Percentiles rank a stretch among this genome's conserved stretches.
These are phyloP conservation scores for Aurelia sp. DNA, from an alignment of 30 jellyfish, hydroid and myxozoan genomes.

Conservation along the genomic window DNA sequence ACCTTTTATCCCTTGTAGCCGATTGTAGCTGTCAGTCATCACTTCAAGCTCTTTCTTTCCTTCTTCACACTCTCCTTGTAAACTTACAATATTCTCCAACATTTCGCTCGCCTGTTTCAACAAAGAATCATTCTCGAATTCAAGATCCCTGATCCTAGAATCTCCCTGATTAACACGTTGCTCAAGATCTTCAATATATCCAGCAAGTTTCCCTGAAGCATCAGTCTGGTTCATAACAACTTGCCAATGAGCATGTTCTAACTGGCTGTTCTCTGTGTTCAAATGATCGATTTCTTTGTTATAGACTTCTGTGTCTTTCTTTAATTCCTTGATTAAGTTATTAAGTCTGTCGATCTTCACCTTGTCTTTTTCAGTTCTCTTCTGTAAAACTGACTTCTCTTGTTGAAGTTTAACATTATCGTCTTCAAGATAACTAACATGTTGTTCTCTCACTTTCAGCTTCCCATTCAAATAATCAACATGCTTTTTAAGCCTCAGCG, in stretches of 20 bases:
- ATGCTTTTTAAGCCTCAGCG: slow-evolving; percentile 61
- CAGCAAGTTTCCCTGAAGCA: slow-evolving; percentile 65
- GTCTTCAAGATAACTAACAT: slow-evolving; percentile 93
- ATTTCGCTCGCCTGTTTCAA: slow-evolving; percentile 71
- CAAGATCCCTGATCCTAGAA: slow-evolving; percentile 76
- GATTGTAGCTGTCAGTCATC: slow-evolving; percentile 40
- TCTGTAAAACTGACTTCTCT: slow-evolving; percentile 76
- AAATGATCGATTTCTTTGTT: slow-evolving; percentile 73
- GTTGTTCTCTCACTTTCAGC: slow-evolving; percentile 84
- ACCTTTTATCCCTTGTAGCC: slow-evolving; percentile 55
- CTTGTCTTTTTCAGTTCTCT: slow-evolving; percentile 52
- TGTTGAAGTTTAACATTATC: slow-evolving; percentile 93
- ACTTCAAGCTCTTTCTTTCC: slow-evolving; percentile 67
- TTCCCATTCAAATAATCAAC: slow-evolving; percentile 80
- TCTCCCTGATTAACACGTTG: slow-evolving; percentile 78
- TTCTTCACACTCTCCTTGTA: slow-evolving; percentile 68
- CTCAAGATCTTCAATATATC: slow-evolving; percentile 83
- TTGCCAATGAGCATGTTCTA: slow-evolving; percentile 67
- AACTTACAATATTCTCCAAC: slow-evolving; percentile 61
- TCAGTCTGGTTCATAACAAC: slow-evolving; percentile 55
- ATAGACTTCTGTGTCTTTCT: slow-evolving; percentile 70
- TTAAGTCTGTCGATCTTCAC: slow-evolving; percentile 57
- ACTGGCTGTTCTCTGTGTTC: slow-evolving; percentile 76
- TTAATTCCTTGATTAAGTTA: slow-evolving; percentile 52
- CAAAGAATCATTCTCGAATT: slow-evolving; percentile 77